Base-by-base conservation (phyloP, 2,888 invertebrate genomes). In the Plebejus melissa region DNA sequence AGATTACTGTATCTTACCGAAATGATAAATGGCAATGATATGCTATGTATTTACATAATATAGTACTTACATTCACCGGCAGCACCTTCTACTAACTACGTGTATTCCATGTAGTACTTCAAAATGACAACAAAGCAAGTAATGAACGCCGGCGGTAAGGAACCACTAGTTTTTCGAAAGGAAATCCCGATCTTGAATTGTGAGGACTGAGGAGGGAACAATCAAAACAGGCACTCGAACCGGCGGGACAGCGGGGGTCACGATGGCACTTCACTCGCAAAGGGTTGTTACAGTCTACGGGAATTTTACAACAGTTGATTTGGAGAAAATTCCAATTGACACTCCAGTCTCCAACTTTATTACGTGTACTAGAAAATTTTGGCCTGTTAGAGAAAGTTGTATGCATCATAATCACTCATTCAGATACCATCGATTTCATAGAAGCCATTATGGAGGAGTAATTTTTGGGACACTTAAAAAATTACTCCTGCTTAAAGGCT, bases 231-330 rank as follows among this genome's bases (percentile, higher is more conserved):
- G 77, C 77, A 79, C 82, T 83, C 82, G 80, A 81, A 84, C 78
- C 78, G 81, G 78, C 82, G 83, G 85, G 84, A 83, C 86, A 82
- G 82, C 82, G 81, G 82, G 87, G 83, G 82, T 80, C 78, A 79
- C 85, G 77, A 83, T 86, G 80, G 79, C 82, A 77, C 85, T 86
- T 79, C 76, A 80, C 76, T 76, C 77, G 77, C 84, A 89, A 92
- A 92, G 91, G 91, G 91, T 92, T 92, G 92, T 90, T 88, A 88
- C 89, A 83, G 85, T 84, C 86, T 83, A 84, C 83, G 82, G 85
- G 82, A 84, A 86, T 88, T 88, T 90, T 87, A 89, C 87, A 87
- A 88, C 87, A 85, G 87, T 88, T 90, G 89, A 90, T 90, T 90
- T 90, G 87, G 88, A 88, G 85, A 86, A 88, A 88, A 90, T 89